Percentiles rank a stretch among this genome's conserved stretches.
phyloP scores from a whole-genome alignment of 2,113 vertebrate genomes.

The Ctenomys sociabilis region DNA sequence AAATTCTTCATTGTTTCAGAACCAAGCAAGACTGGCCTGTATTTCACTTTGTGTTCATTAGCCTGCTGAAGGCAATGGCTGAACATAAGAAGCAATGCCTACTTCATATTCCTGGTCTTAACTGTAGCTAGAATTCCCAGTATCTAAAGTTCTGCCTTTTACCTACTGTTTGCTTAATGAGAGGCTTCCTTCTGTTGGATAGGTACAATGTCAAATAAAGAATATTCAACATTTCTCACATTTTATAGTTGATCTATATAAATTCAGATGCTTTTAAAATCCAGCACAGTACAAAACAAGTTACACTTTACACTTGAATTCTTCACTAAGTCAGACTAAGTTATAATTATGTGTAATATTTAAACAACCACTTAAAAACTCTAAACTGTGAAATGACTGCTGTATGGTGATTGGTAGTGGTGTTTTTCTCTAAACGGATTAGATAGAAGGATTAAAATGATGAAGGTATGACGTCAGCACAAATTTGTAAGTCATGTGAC shows the following conservation, averaged over 20 bases:
- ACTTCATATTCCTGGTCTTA: background rate
- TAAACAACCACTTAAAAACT: slow-evolving; percentile 13
- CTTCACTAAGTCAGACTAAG: background rate
- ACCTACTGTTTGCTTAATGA: background rate
- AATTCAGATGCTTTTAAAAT: slow-evolving; percentile 42
- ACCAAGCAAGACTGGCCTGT: background rate
- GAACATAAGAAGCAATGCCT: background rate
- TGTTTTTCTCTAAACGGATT: slow-evolving; percentile 45
- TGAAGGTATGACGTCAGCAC: background rate
- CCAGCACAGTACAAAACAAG: background rate
- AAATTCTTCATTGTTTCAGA: background rate
- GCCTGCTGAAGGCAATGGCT: slow-evolving; percentile 1
- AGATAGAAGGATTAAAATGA: background rate
- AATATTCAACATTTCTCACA: slow-evolving; percentile 50
- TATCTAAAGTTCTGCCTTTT: slow-evolving; percentile 54
- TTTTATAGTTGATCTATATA: slow-evolving; percentile 44
- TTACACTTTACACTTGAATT: background rate
- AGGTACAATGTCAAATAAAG: slow-evolving; percentile 51
- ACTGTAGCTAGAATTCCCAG: slow-evolving; percentile 25
- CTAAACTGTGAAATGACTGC: background rate
- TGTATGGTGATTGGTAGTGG: background rate
- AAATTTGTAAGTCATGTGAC: slow-evolving; percentile 12
- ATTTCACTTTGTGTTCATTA: background rate
- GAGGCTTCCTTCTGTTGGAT: slow-evolving; percentile 64
- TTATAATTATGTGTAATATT: slow-evolving; percentile 48